Evolutionary conservation across 2,797 vertebrate genomes (phyloP), one percentile per base, ranked within the genome.

Genomic region (Hippopotamyrus pictus): DNA sequence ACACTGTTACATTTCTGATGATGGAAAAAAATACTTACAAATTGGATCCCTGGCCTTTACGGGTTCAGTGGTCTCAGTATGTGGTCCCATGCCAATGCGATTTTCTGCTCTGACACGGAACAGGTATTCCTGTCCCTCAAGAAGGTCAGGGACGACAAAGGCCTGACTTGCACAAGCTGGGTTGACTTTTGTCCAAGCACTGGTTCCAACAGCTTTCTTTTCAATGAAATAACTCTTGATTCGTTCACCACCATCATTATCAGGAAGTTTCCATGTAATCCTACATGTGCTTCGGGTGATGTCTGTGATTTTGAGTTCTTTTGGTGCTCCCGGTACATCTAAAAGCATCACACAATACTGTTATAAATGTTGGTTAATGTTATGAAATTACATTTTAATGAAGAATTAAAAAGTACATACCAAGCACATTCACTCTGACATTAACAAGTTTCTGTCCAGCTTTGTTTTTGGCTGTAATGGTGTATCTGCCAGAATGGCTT

Each of bases 161-260:
- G 99, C 97, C 93, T 98, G 98, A 92, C 96, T 98, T 87, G 97
- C 97, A 94, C 98, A 99, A 88, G 97, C 95, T 51, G 96, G 92
- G 89, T 97, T 98, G 88, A 98, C 98, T 94, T 95, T 97, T 2
- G 97, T 97, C 99, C 99, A 99, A 89, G 98, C 98, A 89, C 98
- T 99, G 92, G 97, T 98, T 91, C 95, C 96, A 79, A 98, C 91
- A 57, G 96, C 96, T 91, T 96, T 99, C 95, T 99, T 99, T 94
- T 99, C 99, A 41, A 99, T 96, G 62, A 97, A 98, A 92, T 99
- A 99, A 92, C 97, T 98, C 94, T 97, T 99, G 93, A 99, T 99
- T 94, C 98, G 97, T 85, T 99, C 99, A 93, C 99, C 99, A 94
- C 99, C 99, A 83, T 99, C 99, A 19, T 96, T 98, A 65, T 98